phyloP scores from a whole-genome alignment of 2,797 vertebrate species.

The Anabacerthia variegaticeps region DNA sequence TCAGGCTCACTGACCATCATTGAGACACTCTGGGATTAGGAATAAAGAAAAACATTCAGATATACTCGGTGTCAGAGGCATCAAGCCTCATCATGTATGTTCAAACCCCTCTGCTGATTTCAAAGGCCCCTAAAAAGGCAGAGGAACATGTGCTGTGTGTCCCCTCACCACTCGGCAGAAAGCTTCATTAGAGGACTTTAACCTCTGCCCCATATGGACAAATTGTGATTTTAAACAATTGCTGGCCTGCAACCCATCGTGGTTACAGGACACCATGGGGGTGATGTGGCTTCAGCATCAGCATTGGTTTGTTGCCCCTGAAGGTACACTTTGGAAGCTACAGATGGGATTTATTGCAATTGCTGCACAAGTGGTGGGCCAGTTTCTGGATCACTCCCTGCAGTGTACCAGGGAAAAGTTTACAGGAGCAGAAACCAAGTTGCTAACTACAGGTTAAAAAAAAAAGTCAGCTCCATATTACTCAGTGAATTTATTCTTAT shows the following conservation, averaged over 20 bases:
- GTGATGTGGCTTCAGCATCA: not conserved
- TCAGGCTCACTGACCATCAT: not conserved
- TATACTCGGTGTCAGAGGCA: not conserved
- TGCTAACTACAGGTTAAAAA: not conserved
- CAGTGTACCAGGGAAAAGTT: not conserved
- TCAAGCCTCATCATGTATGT: not conserved
- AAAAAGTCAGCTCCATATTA: not conserved
- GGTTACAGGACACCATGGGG: too few species aligned
- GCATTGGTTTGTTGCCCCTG: not conserved
- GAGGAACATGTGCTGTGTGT: fast-evolving
- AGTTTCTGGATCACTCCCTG: not conserved
- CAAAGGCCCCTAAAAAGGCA: not conserved
- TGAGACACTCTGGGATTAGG: not conserved
- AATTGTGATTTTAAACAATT: not conserved
- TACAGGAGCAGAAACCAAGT: not conserved
- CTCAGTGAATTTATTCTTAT: not conserved
- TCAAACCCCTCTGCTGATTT: not conserved
- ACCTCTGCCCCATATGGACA: not conserved
- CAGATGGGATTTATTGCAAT: not conserved
- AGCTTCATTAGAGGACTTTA: not conserved
- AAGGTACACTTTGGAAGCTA: not conserved
- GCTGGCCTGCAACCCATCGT: not conserved
- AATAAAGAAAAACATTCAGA: not conserved
- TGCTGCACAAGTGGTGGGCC: not conserved
- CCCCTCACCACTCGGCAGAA: not conserved